phyloP scores from a whole-genome alignment of 2,888 invertebrate species.

The Torymus texanus region DNA sequence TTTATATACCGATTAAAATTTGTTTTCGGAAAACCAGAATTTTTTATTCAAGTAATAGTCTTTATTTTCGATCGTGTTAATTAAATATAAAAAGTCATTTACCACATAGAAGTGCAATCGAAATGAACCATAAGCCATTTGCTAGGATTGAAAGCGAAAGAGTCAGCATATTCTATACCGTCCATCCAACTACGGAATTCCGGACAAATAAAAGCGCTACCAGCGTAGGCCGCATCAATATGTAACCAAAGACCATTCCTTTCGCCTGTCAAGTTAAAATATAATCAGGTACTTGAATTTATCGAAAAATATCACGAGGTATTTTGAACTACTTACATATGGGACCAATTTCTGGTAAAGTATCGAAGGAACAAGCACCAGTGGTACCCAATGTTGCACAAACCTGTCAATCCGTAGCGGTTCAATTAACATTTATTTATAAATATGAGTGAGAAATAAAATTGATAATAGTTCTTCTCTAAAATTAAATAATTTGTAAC shows the following conservation, averaged over 20 bases:
- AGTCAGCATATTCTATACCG: slow-evolving; percentile 94
- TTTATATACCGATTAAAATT: too few species aligned
- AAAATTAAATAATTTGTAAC: too few species aligned
- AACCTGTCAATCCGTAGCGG: slow-evolving; percentile 78
- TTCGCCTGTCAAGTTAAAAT: slow-evolving; percentile 76
- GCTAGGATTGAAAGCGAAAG: slow-evolving; percentile 98
- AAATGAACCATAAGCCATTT: slow-evolving; percentile 99
- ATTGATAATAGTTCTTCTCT: too few species aligned
- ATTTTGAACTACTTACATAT: slow-evolving; percentile 77
- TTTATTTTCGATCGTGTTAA: too few species aligned
- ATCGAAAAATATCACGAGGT: neutral
- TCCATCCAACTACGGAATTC: slow-evolving; percentile 93
- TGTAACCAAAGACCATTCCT: slow-evolving; percentile 95
- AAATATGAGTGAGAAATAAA: too few species aligned
- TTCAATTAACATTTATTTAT: too few species aligned
- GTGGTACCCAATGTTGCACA: slow-evolving; percentile 98
- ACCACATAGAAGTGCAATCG: slow-evolving; percentile 99
- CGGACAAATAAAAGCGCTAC: slow-evolving; percentile 96
- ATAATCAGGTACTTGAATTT: slow-evolving; percentile 2
- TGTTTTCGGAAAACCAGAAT: too few species aligned
- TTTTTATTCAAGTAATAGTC: too few species aligned
- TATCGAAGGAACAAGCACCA: slow-evolving; percentile 97
- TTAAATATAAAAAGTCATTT: slow-evolving; percentile 66
- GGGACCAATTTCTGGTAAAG: slow-evolving; percentile 80
- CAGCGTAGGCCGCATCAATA: slow-evolving; percentile 98